A percentile compares a stretch with the other conserved stretches of the same genome.
Evolutionary conservation across 2,797 vertebrate species (phyloP).

Genomic region (Rhabdophis nuchalis): DNA sequence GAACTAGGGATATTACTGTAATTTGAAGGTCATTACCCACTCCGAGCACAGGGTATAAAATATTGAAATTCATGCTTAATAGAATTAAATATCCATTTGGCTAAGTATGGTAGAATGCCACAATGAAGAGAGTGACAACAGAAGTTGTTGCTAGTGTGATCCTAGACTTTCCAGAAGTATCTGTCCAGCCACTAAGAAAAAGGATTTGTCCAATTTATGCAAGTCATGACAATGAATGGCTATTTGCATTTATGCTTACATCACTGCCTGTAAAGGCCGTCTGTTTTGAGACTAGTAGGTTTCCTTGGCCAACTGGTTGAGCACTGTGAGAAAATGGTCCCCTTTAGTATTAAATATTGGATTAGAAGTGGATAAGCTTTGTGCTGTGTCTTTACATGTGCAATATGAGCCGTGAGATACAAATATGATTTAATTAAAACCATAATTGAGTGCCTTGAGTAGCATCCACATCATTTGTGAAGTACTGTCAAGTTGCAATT

Average conservation of each 20-base stretch:
- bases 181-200: not conserved
- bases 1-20: not conserved
- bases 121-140: not conserved
- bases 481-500: not conserved
- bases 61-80: not conserved
- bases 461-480: not conserved
- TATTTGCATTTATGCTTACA: not conserved
- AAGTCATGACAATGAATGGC: not conserved
- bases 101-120: not conserved
- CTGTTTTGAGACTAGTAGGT: not conserved
- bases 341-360: not conserved
- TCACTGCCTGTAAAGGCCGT: not conserved
- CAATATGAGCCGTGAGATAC: constrained; percentile 1
- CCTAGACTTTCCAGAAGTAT: not conserved
- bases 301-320: not conserved
- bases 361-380: not conserved
- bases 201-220: not conserved
- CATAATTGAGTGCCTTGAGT: not conserved
- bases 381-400: not conserved
- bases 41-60: not conserved
- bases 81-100: not conserved
- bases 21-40: not conserved
- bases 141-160: not conserved
- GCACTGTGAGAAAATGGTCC: not conserved
- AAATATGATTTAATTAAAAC: constrained; percentile 20